These are phyloP conservation scores for Bedellia somnulentella DNA, from an alignment of 2,888 invertebrate genomes.

Conservation along the genomic window DNA sequence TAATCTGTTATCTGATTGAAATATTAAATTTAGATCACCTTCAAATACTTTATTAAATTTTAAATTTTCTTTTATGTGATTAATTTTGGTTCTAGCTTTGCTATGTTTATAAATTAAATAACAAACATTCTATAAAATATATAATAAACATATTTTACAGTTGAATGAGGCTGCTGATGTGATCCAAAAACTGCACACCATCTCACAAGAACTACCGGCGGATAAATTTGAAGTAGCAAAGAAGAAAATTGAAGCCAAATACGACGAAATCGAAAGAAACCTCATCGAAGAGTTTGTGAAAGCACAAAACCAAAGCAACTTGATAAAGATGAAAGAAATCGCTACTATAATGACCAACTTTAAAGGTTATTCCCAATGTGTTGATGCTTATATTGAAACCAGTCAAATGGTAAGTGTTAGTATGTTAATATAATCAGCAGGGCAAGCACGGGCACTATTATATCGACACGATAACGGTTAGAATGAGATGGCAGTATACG, in stretches of 20 bases:
- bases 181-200: constrained; percentile 93
- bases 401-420: constrained; percentile 78
- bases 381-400: constrained; percentile 96
- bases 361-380: constrained; percentile 94
- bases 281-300: constrained; percentile 93
- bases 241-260: constrained; percentile 83
- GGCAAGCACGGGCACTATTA: too few species aligned
- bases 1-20: too few species aligned
- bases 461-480: too few species aligned
- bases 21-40: too few species aligned
- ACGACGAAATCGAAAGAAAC: constrained; percentile 85
- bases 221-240: constrained; percentile 85
- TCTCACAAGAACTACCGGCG: constrained; percentile 91
- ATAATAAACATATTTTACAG: constrained; percentile 38
- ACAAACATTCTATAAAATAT: too few species aligned
- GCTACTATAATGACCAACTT: constrained; percentile 92
- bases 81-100: too few species aligned
- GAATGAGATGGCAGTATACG: too few species aligned
- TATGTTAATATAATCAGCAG: too few species aligned
- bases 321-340: constrained; percentile 88
- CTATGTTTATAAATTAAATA: too few species aligned
- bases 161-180: constrained; percentile 95
- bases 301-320: constrained; percentile 84
- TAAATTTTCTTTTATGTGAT: too few species aligned
- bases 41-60: too few species aligned